phyloP scores from a whole-genome alignment of 2,113 vertebrate species.

The Catharus bicknelli region DNA sequence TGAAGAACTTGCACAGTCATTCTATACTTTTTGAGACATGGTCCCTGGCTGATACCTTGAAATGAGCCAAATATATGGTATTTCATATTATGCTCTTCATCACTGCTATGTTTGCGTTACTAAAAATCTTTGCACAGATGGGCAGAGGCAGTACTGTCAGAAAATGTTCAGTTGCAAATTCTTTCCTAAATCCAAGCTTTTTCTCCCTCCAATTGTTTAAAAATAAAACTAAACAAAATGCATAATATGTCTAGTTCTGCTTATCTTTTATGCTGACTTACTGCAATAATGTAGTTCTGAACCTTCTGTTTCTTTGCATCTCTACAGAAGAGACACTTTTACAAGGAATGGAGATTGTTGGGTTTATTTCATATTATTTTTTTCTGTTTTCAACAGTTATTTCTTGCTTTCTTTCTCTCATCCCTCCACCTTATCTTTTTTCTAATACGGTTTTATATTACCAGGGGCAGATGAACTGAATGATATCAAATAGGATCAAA shows the following conservation, averaged over 20 bases:
- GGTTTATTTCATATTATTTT: not conserved
- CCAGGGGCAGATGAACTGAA: not conserved
- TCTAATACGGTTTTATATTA: not conserved
- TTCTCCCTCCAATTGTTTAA: conserved; percentile 57
- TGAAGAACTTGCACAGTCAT: conserved; percentile 39
- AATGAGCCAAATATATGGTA: conserved; percentile 19
- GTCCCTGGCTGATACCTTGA: not conserved
- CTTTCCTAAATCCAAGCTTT: conserved; percentile 37
- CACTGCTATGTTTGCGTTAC: conserved; percentile 35
- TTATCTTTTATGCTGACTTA: conserved; percentile 7
- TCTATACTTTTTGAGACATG: not conserved
- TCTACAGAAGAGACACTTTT: not conserved
- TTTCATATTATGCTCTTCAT: conserved; percentile 42
- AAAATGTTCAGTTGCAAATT: conserved; percentile 60
- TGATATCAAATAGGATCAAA: not conserved
- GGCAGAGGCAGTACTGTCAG: conserved; percentile 62
- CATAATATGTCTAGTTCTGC: not conserved
- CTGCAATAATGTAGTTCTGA: not conserved
- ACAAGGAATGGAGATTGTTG: not conserved
- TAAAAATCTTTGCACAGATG: conserved; percentile 63
- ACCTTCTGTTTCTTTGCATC: conserved; percentile 6
- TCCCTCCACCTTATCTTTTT: not conserved
- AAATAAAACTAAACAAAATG: conserved; percentile 60
- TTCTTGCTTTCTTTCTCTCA: not conserved
- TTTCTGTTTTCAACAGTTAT: not conserved